Conservation (phyloP, 2,888 invertebrate genomes). For the Spicauda simplicius region DNA sequence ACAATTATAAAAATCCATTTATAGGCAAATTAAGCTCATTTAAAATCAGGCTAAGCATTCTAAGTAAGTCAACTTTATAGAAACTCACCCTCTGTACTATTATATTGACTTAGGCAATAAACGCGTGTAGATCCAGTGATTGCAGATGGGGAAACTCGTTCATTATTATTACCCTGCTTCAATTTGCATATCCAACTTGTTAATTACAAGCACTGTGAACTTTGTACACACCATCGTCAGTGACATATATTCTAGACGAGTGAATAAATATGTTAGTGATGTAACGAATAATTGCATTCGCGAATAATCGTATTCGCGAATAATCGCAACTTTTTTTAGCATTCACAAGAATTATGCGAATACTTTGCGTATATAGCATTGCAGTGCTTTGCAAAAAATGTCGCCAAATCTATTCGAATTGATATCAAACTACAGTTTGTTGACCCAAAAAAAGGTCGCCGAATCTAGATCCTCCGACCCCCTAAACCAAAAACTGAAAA, state of each 20-base stretch:
- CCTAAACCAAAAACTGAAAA: too few species aligned
- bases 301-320: too few species aligned
- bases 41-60: neutral
- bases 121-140: constrained; percentile 5
- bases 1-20: neutral
- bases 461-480: too few species aligned
- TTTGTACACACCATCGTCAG: neutral
- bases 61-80: neutral
- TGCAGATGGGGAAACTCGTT: constrained; percentile 10
- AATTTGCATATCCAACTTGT: constrained; percentile 7
- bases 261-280: too few species aligned
- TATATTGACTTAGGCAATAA: neutral
- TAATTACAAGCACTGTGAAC: constrained; percentile 8
- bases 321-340: too few species aligned
- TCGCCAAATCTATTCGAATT: too few species aligned
- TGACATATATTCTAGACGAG: neutral
- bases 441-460: too few species aligned
- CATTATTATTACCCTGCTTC: neutral
- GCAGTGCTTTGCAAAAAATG: too few species aligned
- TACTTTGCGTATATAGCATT: too few species aligned
- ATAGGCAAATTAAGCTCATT: neutral
- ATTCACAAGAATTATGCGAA: too few species aligned
- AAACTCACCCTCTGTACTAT: neutral
- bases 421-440: too few species aligned
- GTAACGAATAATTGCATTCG: too few species aligned